Evolutionary conservation across 2,113 vertebrate genomes (phyloP).

Genomic region (Rhizomys pruinosus): DNA sequence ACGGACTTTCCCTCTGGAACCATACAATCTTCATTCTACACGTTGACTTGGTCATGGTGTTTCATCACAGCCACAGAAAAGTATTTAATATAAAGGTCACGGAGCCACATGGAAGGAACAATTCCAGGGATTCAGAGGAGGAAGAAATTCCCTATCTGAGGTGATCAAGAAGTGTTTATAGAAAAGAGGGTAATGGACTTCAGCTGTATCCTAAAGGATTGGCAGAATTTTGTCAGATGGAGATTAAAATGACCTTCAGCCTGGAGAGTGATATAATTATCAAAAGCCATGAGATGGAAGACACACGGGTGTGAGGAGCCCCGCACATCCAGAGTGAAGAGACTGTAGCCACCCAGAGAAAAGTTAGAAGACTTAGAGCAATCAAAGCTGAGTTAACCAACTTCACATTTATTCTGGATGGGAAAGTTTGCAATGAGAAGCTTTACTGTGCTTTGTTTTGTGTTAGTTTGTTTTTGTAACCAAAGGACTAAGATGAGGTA

Average conservation of each 20-base stretch:
- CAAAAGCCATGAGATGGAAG: neutral
- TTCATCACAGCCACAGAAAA: no score
- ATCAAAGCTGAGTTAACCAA: neutral
- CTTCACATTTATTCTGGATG: neutral
- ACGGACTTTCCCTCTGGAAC: no score
- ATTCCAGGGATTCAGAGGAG: neutral
- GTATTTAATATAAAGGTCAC: neutral
- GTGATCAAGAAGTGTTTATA: neutral
- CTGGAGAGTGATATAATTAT: neutral
- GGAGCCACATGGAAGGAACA: neutral
- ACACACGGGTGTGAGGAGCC: neutral
- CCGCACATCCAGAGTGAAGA: neutral
- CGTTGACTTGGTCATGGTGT: no score
- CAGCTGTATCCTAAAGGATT: neutral
- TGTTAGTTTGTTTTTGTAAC: neutral
- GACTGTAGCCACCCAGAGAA: neutral
- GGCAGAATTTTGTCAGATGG: neutral
- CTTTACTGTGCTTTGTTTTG: neutral
- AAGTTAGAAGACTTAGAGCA: neutral
- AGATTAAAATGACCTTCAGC: neutral
- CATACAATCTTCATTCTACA: no score
- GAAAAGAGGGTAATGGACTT: neutral
- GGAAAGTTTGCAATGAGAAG: neutral
- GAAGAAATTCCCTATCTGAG: neutral
- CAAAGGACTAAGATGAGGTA: neutral